Evolutionary conservation across 2,888 invertebrate genomes (phyloP).

Genomic region (Drosophila differens): DNA sequence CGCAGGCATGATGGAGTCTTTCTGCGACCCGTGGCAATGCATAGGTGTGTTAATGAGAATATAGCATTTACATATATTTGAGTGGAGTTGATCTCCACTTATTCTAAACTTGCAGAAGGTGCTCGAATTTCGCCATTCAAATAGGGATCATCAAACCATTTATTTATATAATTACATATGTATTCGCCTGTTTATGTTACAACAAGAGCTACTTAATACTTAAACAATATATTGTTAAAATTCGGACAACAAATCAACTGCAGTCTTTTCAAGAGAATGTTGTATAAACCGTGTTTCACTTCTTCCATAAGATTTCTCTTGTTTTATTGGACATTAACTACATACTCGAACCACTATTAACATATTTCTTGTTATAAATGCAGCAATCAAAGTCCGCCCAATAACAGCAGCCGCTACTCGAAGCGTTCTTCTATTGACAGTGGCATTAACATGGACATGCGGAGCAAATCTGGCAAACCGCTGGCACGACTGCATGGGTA

Average conservation of each 20-base stretch:
- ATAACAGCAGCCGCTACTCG: constrained; percentile 86
- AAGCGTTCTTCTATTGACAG: constrained; percentile 92
- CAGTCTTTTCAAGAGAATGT: no score
- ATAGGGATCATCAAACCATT: no score
- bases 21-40: constrained; percentile 89
- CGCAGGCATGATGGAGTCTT: constrained; percentile 90
- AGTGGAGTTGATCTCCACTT: not conserved
- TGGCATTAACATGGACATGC: constrained; percentile 90
- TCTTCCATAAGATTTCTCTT: not conserved
- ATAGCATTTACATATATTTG: not conserved
- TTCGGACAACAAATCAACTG: not conserved
- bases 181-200: not conserved
- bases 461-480: constrained; percentile 85
- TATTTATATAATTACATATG: not conserved
- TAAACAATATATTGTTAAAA: not conserved
- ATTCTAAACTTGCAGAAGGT: not conserved
- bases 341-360: not conserved
- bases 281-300: not conserved
- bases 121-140: not conserved
- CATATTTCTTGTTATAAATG: not conserved
- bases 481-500: constrained; percentile 85
- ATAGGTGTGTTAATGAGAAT: constrained; percentile 84
- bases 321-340: not conserved
- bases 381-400: constrained; percentile 85
- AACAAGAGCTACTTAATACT: not conserved